phyloP scores from a whole-genome alignment of 1,140 invertebrate species.

The Arion vulgaris region DNA sequence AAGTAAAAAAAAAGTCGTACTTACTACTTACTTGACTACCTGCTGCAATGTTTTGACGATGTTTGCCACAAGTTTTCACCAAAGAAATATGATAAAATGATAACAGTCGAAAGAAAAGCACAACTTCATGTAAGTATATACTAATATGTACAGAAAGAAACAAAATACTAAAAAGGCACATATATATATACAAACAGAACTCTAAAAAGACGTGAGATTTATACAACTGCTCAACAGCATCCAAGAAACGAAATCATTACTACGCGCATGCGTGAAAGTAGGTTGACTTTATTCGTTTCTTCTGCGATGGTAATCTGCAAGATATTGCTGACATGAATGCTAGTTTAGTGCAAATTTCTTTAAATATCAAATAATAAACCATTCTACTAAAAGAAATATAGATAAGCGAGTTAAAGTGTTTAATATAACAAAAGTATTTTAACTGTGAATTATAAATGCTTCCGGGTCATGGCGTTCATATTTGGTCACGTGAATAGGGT shows the following conservation, averaged over 20 bases:
- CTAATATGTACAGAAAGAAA: slow-evolving; percentile 15
- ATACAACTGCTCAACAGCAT: slow-evolving; percentile 30
- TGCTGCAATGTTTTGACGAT: not conserved
- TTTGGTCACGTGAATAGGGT: slow-evolving; percentile 31
- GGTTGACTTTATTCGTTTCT: not conserved
- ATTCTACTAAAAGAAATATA: not conserved
- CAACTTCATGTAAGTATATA: slow-evolving; percentile 32
- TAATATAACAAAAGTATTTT: not conserved
- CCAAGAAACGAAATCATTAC: slow-evolving; percentile 24
- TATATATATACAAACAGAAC: slow-evolving; percentile 16
- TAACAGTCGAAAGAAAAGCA: not conserved
- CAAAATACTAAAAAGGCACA: not conserved
- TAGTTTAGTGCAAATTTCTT: not conserved
- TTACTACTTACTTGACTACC: too few species aligned
- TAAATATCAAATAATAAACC: not conserved
- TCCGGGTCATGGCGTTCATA: slow-evolving; percentile 33
- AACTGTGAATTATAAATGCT: slow-evolving; percentile 7
- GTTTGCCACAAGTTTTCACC: slow-evolving; percentile 21
- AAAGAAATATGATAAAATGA: not conserved
- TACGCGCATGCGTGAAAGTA: slow-evolving; percentile 34
- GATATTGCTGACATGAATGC: not conserved
- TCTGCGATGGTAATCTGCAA: not conserved
- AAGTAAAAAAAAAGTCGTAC: too few species aligned
- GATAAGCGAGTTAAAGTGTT: not conserved
- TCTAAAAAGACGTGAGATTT: slow-evolving; percentile 25